Conservation (phyloP, 2,113 vertebrate species). For the Eptesicus fuscus region DNA sequence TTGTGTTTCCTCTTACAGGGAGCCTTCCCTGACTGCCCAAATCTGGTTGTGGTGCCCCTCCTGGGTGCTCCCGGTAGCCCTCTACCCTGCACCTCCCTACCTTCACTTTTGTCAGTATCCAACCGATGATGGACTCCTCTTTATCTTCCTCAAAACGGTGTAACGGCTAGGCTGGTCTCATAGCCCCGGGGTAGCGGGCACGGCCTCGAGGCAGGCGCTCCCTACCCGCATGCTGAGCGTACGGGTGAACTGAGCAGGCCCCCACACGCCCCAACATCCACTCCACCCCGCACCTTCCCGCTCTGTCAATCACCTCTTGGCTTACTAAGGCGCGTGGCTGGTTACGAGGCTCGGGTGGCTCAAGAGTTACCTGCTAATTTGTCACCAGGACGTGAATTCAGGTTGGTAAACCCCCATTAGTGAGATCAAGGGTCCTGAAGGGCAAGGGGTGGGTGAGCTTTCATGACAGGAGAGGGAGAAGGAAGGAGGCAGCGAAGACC, state of each 20-base stretch:
- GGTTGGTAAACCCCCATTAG: not conserved
- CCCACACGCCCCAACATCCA: not conserved
- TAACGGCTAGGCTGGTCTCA: not conserved
- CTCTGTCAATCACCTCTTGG: not conserved
- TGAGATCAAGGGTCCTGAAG: not conserved
- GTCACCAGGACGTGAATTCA: not conserved
- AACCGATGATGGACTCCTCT: not conserved
- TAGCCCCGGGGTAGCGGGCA: not conserved
- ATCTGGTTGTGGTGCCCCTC: not conserved
- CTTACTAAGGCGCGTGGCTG: not conserved
- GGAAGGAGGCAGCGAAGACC: not conserved
- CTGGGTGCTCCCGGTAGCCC: fast-evolving
- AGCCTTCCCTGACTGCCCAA: not conserved
- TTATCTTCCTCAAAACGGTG: not conserved
- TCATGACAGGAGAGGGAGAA: not conserved
- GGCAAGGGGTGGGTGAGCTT: not conserved
- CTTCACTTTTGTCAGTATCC: not conserved
- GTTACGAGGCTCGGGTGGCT: not conserved
- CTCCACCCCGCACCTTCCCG: not conserved
- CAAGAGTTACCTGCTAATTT: not conserved
- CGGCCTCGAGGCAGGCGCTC: not conserved
- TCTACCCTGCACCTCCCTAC: not conserved
- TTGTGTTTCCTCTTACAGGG: not conserved
- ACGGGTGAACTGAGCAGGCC: fast-evolving
- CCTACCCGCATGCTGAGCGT: fast-evolving